These are phyloP conservation scores for Austrolebias charrua DNA, from an alignment of 2,797 vertebrate species.

Conservation along the genomic window DNA sequence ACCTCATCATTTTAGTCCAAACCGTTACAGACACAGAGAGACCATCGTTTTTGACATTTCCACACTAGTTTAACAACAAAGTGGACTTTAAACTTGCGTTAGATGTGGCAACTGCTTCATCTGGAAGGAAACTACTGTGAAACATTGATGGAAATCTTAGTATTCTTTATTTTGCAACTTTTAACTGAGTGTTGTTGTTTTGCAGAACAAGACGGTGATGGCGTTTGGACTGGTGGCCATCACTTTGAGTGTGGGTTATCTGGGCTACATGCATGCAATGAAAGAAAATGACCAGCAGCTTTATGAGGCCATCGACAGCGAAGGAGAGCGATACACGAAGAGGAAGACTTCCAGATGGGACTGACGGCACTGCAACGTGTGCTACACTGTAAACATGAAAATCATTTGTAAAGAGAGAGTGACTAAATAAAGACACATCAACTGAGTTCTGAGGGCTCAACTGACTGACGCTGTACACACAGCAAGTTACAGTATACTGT, in stretches of 20 bases:
- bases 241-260: constrained; percentile 89
- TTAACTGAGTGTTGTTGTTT: constrained; percentile 8
- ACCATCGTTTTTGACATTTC: too few relatives aligned
- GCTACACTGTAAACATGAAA: not conserved
- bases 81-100: not conserved
- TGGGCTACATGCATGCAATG: constrained; percentile 90
- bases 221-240: constrained; percentile 86
- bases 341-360: constrained; percentile 93
- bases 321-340: constrained; percentile 85
- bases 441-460: not conserved
- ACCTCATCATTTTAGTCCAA: too few relatives aligned
- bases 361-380: constrained; percentile 47
- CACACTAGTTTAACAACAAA: not conserved
- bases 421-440: not conserved
- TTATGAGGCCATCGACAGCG: constrained; percentile 88
- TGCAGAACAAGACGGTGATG: constrained; percentile 95
- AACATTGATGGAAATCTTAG: not conserved
- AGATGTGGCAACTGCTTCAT: not conserved
- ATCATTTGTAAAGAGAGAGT: too few relatives aligned
- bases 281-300: constrained; percentile 88
- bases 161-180: not conserved
- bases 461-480: not conserved
- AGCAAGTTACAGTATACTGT: not conserved
- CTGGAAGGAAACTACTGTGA: not conserved
- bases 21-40: too few relatives aligned